Evolutionary conservation across 2,797 vertebrate species (phyloP), one percentile per base, ranked within the genome.

Genomic region (Melopsittacus undulatus): DNA sequence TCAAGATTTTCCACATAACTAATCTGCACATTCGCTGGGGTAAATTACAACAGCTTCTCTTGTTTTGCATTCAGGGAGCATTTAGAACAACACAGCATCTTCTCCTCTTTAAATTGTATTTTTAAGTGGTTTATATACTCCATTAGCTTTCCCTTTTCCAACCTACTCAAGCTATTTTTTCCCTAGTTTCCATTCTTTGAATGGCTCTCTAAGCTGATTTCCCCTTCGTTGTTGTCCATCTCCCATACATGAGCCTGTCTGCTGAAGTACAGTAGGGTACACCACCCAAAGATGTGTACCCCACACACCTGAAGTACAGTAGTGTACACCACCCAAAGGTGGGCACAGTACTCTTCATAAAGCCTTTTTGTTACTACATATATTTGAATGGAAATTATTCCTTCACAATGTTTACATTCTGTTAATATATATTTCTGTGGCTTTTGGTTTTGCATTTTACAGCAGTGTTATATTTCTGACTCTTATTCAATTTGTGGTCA

Each of bases 381-480:
- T 3, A 23, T 7, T 14, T 21, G 21, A 68, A 52, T 46, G 15
- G 42, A 80, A 80, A 56, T 0, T 0, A 67, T 27, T 63, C 8
- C 40, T 76, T 59, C 70, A 63, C 2, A 1, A 18, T 67, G 6
- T 67, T 85, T 62, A 23, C 2, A 1, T 27, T 49, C 17, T 68
- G 14, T 27, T 77, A 63, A 54, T 74, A 38, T 32, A 48, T 23
- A 29, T 52, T 80, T 49, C 29, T 7, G 5, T 36, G 19, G 14
- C 5, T 46, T 87, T 63, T 64, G 13, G 4, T 45, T 78, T 68
- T 79, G 1, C 1, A 78, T 81, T 92, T 89, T 64, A 68, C 30
- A 82, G 30, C 21, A 63, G 51, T 16, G 66, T 88, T 62, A 11
- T 69, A 57, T 88, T 91, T 78, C 63, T 92, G 59, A 74, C 29